Conservation (phyloP, 2,113 vertebrate species). For the Tachuris rubrigastra region DNA sequence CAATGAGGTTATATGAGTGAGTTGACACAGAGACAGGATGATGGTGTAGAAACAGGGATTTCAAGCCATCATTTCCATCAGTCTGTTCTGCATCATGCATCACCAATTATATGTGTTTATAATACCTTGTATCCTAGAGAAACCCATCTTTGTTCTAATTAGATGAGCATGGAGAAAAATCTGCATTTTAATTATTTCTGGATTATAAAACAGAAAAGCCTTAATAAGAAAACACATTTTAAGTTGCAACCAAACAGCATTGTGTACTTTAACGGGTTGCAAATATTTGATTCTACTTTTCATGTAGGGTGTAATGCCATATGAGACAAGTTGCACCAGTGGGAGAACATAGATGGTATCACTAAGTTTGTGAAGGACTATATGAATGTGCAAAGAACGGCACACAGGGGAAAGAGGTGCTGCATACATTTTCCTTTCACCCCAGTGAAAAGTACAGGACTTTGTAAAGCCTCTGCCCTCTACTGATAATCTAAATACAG, state of each 20-base stretch:
- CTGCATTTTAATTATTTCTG: slow-evolving; percentile 2
- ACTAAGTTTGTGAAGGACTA: neutral
- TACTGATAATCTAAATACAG: neutral
- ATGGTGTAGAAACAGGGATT: neutral
- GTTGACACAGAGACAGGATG: neutral
- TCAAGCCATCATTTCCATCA: neutral
- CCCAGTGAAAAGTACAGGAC: neutral
- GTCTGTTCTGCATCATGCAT: neutral
- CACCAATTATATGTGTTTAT: neutral
- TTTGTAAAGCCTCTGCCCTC: neutral
- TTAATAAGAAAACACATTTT: neutral
- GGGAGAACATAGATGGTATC: neutral
- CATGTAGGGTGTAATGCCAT: neutral
- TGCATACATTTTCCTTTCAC: neutral
- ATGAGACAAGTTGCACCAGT: neutral
- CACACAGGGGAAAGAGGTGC: neutral
- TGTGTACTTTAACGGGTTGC: neutral
- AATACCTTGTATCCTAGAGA: neutral
- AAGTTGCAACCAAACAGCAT: neutral
- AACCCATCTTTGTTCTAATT: neutral
- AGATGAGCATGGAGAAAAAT: neutral
- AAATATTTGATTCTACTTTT: neutral
- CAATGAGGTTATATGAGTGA: neutral
- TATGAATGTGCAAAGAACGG: neutral
- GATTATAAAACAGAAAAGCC: neutral